Evolutionary conservation across 2,797 vertebrate species (phyloP).

Genomic region (Bradypodion ventrale): DNA sequence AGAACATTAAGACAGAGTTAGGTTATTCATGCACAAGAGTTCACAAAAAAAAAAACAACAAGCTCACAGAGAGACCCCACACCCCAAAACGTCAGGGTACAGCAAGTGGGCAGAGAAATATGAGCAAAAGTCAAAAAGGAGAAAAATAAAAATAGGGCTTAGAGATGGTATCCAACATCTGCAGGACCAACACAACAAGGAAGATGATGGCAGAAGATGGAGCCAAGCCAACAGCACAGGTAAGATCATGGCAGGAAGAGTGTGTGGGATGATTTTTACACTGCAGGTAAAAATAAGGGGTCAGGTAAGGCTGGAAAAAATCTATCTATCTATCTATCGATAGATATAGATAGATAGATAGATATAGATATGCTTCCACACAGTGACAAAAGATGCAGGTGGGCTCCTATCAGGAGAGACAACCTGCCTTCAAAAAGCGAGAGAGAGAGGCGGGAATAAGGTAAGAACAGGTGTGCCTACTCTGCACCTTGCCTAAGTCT

Average conservation of each 20-base stretch:
- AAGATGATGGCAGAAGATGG: neutral
- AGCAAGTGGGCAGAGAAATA: neutral
- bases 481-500: neutral
- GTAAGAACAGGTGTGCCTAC: neutral
- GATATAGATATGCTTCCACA: too few species aligned
- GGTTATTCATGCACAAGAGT: neutral
- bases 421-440: neutral
- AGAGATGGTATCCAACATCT: too few species aligned
- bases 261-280: neutral
- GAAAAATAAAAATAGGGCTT: neutral
- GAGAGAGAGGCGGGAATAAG: too few species aligned
- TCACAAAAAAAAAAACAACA: neutral
- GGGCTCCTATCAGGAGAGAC: too few species aligned
- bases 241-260: neutral
- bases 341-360: too few species aligned
- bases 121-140: neutral
- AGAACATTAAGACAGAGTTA: too few species aligned
- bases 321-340: too few species aligned
- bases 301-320: too few species aligned
- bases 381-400: neutral
- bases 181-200: too few species aligned
- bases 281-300: too few species aligned
- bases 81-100: too few species aligned
- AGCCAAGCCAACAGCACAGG: too few species aligned
- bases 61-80: neutral